phyloP scores from a whole-genome alignment of 2,113 vertebrate species.

The Paedocypris sp. region DNA sequence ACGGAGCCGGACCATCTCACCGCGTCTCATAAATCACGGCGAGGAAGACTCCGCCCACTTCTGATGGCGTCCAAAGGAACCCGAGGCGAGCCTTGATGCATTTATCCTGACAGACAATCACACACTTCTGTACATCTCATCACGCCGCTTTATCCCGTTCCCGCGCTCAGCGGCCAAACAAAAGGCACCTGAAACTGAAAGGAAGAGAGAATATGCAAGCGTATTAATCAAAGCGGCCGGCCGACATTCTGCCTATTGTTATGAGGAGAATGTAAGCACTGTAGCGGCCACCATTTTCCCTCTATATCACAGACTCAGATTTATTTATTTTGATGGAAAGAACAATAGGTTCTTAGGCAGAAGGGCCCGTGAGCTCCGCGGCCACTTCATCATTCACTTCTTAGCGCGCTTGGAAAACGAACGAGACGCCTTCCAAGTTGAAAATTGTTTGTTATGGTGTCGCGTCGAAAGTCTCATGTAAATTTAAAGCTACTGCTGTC shows the following conservation, averaged over 20 bases:
- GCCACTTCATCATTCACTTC: conserved; percentile 26
- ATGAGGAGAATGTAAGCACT: conserved; percentile 21
- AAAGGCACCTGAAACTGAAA: conserved; percentile 30
- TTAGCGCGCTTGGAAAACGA: not conserved
- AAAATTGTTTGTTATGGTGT: conserved; percentile 8
- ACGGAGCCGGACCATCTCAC: too few relatives aligned
- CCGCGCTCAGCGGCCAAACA: conserved; percentile 5
- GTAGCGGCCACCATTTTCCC: conserved; percentile 2
- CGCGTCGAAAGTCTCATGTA: not conserved
- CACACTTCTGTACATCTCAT: conserved; percentile 11
- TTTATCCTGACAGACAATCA: conserved; percentile 11
- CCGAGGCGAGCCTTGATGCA: not conserved
- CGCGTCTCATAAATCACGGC: conserved; percentile 21
- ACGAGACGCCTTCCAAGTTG: not conserved
- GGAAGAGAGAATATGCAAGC: conserved; percentile 24
- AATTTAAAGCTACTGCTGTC: conserved; percentile 2
- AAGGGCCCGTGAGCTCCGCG: conserved; percentile 13
- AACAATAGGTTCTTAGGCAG: conserved; percentile 20
- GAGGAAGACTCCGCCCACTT: conserved; percentile 7
- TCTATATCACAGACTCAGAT: conserved; percentile 4
- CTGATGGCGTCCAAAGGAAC: not conserved
- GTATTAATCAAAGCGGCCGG: conserved; percentile 38
- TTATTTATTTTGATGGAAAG: conserved; percentile 30
- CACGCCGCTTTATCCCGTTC: conserved; percentile 7
- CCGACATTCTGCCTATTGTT: conserved; percentile 39